Base-by-base conservation (phyloP, 64 coral and sea anemone species). In the Porites lutea region DNA sequence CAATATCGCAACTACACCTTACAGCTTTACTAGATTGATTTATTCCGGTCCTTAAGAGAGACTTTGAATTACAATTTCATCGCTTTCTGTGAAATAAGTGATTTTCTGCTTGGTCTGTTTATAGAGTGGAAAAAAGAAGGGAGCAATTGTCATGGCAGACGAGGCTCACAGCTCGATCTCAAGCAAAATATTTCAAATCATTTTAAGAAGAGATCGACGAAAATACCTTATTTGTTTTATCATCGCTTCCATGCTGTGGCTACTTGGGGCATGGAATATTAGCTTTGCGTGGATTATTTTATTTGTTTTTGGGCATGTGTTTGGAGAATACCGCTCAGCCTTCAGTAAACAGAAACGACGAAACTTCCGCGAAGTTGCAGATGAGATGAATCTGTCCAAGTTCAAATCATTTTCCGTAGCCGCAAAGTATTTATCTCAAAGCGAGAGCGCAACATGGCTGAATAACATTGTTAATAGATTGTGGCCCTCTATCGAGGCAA, bases 281-380 rank as follows among this genome's bases (percentile, higher is more conserved):
- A 97, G 92, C 20, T 77, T 97, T 13, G 95, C 95, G 18, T 97
- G 95, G 95, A 90, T 97, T 15, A 75, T 97, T 13, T 51, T 94
- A 21, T 88, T 97, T 49, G 16, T 91, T 19, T 81, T 75, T 10
- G 71, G 94, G 63, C 75, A 74, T 46, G 78, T 88, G 19, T 75
- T 97, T 19, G 68, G 91, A 43, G 82, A 94, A 78, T 97, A 90
- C 72, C 88, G 74, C 54, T 66, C 63, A 14, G 71, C 77, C 48
- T 8, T 71, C 2, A 55, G 64, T 19, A 89, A 82, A 44, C 55
- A 84, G 66, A 94, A 94, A 74, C 89, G 81, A 37, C 46, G 75
- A 91, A 90, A 85, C 27, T 89, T 91, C 9, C 92, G 88, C 27
- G 37, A 88, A 88, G 82, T 88, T 49, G 76, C 12, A 3, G 44